phyloP scores from a whole-genome alignment of 2,797 vertebrate species.

The Brotula barbata region DNA sequence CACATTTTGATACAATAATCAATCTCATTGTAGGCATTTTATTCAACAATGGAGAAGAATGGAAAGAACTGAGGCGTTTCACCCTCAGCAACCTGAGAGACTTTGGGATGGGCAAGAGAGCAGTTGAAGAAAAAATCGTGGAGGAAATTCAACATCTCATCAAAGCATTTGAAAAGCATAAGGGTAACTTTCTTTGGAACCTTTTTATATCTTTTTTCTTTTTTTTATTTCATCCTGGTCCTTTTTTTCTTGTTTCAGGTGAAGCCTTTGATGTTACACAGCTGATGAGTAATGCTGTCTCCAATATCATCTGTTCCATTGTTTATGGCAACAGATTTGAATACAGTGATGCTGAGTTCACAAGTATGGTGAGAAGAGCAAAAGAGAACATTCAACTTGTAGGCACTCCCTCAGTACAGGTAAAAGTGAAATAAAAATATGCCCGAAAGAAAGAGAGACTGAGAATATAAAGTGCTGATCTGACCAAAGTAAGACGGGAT shows the following conservation, averaged over 20 bases:
- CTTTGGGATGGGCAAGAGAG: slow-evolving; percentile 73
- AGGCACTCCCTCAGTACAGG: slow-evolving; percentile 58
- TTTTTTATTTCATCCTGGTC: background rate
- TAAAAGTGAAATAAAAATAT: too few relatives aligned
- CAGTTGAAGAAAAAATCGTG: slow-evolving; percentile 62
- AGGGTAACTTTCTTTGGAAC: slow-evolving; percentile 55
- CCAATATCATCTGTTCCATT: slow-evolving; percentile 57
- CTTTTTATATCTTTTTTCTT: too few relatives aligned
- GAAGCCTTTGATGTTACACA: slow-evolving; percentile 60
- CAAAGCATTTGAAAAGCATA: slow-evolving; percentile 54
- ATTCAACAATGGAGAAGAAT: slow-evolving; percentile 67
- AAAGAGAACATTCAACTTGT: slow-evolving; percentile 44
- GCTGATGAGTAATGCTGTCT: slow-evolving; percentile 46
- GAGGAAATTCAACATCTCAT: slow-evolving; percentile 60
- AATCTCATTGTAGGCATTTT: slow-evolving; percentile 54
- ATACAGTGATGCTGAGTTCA: slow-evolving; percentile 39
- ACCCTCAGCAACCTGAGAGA: slow-evolving; percentile 64
- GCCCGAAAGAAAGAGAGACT: too few relatives aligned
- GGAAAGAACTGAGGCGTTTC: slow-evolving; percentile 77
- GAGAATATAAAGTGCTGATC: too few relatives aligned
- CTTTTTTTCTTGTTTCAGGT: slow-evolving; percentile 35
- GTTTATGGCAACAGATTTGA: slow-evolving; percentile 61
- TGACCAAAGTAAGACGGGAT: too few relatives aligned
- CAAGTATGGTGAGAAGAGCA: slow-evolving; percentile 45
- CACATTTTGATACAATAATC: too few relatives aligned